Evolutionary conservation across 1,140 invertebrate species (phyloP), one percentile per base, ranked within the genome.

Genomic region (Pogonomyrmex barbatus): DNA sequence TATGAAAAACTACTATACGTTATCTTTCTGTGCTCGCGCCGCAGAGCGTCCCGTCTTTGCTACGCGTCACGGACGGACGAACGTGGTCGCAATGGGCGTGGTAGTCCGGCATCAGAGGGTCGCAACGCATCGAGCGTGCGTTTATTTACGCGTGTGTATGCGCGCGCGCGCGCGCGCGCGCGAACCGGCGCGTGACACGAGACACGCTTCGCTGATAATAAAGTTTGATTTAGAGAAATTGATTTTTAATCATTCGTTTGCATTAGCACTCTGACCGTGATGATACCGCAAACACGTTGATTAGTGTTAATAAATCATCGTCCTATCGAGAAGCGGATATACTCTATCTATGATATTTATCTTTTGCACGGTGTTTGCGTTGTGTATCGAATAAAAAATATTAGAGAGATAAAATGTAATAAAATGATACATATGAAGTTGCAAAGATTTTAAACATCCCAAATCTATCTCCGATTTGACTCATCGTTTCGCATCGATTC

Each of bases 71-170:
- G 92, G 92, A 91, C 92, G 93, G 93, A 91, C 92, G 92, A 94
- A 91, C 91, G 91, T 87, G 92, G 92, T 92, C 91, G 93, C 90
- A 89, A 93, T 94, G 93, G 94, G 94, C 94, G 94, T 95, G 93
- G 92, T 90, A 85, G 88, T 70, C 68, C 85, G 85, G 90, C 93
- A 89, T 93, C 92, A 86, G 90, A 93, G 81, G 88, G 88, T 92
- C 91, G 87, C 93, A 90, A 93, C 91, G 90, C 92, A 94, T 91
- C 93, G 91, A 89, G 91, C 89, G 90, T 87, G 90, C 92, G 91
- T 90, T 87, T 91, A 91, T 90, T 92, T 88, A 90, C 91, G 90
- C 89, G 88, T 85, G 86, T 77, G 87, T 62, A 68, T 75, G 70
- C 78, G 68, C 52, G 42, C 1, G 42, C 30, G 58, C 42, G 42